A percentile compares a stretch with the other conserved stretches of the same genome.
Evolutionary conservation across 1,140 invertebrate species (phyloP).

Genomic region (Zaprionus camerounensis): DNA sequence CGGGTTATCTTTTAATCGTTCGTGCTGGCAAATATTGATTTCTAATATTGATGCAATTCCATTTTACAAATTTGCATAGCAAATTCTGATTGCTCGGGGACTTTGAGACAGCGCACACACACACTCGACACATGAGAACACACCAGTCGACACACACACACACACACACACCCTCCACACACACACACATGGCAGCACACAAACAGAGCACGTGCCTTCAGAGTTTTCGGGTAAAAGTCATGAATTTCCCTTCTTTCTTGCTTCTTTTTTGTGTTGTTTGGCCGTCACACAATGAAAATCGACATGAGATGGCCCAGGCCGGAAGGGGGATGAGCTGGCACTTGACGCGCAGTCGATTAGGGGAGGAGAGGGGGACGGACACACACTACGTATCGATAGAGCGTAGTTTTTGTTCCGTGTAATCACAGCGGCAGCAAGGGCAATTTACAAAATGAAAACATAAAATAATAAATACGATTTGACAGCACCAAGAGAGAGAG

Average conservation of each 20-base stretch:
- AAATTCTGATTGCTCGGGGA: slow-evolving; percentile 80
- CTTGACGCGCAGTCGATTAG: slow-evolving; percentile 79
- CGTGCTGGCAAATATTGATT: slow-evolving; percentile 70
- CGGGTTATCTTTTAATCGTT: slow-evolving; percentile 74
- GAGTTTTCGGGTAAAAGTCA: slow-evolving; percentile 32
- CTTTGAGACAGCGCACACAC: slow-evolving; percentile 50
- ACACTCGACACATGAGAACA: background rate
- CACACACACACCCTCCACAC: slow-evolving; percentile 8
- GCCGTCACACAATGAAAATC: slow-evolving; percentile 46
- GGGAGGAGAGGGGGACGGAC: slow-evolving; percentile 27
- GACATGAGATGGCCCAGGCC: slow-evolving; percentile 15
- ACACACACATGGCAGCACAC: slow-evolving; percentile 1
- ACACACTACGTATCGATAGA: slow-evolving; percentile 64
- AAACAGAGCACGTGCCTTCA: slow-evolving; percentile 9
- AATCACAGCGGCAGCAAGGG: slow-evolving; percentile 69
- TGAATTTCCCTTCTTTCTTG: slow-evolving; percentile 17
- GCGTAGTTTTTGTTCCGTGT: slow-evolving; percentile 77
- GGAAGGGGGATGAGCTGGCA: slow-evolving; percentile 43
- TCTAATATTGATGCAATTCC: slow-evolving; percentile 82
- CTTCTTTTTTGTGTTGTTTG: slow-evolving; percentile 29
- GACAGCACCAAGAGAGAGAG: slow-evolving; percentile 47
- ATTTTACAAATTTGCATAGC: slow-evolving; percentile 81
- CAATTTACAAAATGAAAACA: slow-evolving; percentile 83
- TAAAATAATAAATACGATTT: slow-evolving; percentile 82
- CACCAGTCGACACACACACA: slow-evolving; percentile 10